Evolutionary conservation across 1,140 invertebrate species (phyloP).

Genomic region (Drosophila mauritiana): DNA sequence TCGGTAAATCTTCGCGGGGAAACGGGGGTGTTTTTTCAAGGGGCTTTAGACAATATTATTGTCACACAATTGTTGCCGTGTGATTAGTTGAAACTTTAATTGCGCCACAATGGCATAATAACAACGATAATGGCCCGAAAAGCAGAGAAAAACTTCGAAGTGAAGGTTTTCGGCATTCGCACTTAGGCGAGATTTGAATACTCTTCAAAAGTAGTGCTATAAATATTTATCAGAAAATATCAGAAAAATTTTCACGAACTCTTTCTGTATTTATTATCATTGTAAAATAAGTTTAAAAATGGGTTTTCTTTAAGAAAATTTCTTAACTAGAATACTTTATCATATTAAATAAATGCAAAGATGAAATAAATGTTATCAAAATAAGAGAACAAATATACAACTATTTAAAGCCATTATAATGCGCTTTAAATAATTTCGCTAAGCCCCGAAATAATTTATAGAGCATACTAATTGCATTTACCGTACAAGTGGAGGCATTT

Average conservation of each 20-base stretch:
- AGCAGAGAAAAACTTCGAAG: constrained; percentile 12
- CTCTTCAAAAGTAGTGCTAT: neutral
- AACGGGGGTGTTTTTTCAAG: constrained; percentile 1
- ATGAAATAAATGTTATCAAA: neutral
- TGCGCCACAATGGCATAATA: constrained; percentile 74
- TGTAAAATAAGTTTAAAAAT: too few relatives aligned
- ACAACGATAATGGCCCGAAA: constrained; percentile 46
- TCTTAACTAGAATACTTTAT: neutral
- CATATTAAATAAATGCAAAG: too few relatives aligned
- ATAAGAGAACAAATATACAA: neutral
- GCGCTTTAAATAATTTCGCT: neutral
- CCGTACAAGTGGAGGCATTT: constrained; percentile 41
- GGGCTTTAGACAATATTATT: constrained; percentile 66
- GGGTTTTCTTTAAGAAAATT: too few relatives aligned
- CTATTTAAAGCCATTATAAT: neutral
- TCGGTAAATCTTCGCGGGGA: constrained; percentile 51
- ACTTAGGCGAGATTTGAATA: neutral
- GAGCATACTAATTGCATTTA: constrained; percentile 40
- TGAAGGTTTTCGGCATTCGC: neutral
- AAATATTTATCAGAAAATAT: too few relatives aligned
- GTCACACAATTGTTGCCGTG: constrained; percentile 71
- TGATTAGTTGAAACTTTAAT: constrained; percentile 79
- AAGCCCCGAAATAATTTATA: neutral
- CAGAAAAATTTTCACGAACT: too few relatives aligned
- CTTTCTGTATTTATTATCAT: neutral